phyloP scores from a whole-genome alignment of 1,140 invertebrate genomes.

The Drosophila subobscura region DNA sequence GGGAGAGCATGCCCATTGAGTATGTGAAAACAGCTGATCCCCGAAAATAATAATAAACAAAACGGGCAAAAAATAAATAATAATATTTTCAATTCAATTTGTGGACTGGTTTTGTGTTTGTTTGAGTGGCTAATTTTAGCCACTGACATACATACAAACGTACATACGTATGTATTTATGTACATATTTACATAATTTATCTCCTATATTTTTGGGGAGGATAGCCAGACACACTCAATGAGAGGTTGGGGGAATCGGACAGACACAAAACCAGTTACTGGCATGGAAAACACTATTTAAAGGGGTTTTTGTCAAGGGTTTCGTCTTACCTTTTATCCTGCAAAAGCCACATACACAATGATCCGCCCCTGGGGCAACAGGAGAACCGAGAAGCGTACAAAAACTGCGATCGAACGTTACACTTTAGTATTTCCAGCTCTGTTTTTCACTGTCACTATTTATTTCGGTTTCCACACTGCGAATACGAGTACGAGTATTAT shows the following conservation, averaged over 20 bases:
- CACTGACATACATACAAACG: not conserved
- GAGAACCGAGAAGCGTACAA: not conserved
- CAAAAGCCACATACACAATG: too few relatives aligned
- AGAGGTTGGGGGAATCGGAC: too few relatives aligned
- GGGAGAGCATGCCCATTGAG: too few relatives aligned
- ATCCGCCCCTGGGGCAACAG: slow-evolving; percentile 5
- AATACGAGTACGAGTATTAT: slow-evolving; percentile 13
- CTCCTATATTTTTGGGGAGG: too few relatives aligned
- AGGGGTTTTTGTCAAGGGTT: too few relatives aligned
- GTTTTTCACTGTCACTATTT: slow-evolving; percentile 22
- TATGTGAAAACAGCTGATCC: not conserved
- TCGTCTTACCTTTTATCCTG: too few relatives aligned
- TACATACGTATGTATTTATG: too few relatives aligned
- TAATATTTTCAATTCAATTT: slow-evolving; percentile 2
- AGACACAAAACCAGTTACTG: too few relatives aligned
- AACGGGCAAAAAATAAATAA: not conserved
- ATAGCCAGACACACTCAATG: too few relatives aligned
- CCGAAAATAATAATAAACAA: not conserved
- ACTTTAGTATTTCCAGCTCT: slow-evolving; percentile 7
- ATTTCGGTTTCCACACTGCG: not conserved
- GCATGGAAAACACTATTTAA: too few relatives aligned
- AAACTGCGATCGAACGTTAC: not conserved
- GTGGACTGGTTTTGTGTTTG: not conserved
- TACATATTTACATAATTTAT: not conserved
- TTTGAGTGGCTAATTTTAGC: slow-evolving; percentile 36